phyloP scores from a whole-genome alignment of 2,888 invertebrate genomes.

The Nomada fabriciana region DNA sequence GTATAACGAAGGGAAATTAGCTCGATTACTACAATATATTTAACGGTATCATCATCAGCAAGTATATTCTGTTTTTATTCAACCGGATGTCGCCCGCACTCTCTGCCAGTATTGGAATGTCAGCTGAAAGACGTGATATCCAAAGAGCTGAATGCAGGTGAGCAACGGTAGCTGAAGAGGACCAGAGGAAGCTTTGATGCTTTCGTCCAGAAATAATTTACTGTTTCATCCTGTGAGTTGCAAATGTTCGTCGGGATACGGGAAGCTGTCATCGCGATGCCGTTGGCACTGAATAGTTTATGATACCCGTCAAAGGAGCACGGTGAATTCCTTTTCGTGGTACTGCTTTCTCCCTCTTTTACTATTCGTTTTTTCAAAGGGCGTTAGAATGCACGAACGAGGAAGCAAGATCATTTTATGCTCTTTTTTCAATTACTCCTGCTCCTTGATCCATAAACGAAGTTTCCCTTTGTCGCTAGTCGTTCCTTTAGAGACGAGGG shows the following conservation, averaged over 20 bases:
- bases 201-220: slow-evolving; percentile 65
- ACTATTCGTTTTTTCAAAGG: slow-evolving; percentile 20
- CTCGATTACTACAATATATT: background rate
- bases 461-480: background rate
- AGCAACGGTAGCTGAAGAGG: slow-evolving; percentile 34
- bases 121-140: background rate
- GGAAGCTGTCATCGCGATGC: slow-evolving; percentile 39
- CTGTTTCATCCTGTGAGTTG: slow-evolving; percentile 67
- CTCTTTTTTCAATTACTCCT: background rate
- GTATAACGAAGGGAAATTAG: background rate
- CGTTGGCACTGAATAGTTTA: slow-evolving; percentile 54
- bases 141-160: slow-evolving; percentile 28
- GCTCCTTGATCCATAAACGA: background rate
- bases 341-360: background rate
- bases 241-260: slow-evolving; percentile 50
- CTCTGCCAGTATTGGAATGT: background rate
- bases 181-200: slow-evolving; percentile 55
- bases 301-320: slow-evolving; percentile 46
- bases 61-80: slow-evolving; percentile 11
- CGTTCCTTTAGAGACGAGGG: background rate
- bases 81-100: background rate
- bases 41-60: background rate
- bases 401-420: slow-evolving; percentile 24
- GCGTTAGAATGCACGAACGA: background rate
- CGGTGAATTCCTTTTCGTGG: slow-evolving; percentile 27